phyloP scores from a whole-genome alignment of 2,113 vertebrate species.

The Bungarus multicinctus region DNA sequence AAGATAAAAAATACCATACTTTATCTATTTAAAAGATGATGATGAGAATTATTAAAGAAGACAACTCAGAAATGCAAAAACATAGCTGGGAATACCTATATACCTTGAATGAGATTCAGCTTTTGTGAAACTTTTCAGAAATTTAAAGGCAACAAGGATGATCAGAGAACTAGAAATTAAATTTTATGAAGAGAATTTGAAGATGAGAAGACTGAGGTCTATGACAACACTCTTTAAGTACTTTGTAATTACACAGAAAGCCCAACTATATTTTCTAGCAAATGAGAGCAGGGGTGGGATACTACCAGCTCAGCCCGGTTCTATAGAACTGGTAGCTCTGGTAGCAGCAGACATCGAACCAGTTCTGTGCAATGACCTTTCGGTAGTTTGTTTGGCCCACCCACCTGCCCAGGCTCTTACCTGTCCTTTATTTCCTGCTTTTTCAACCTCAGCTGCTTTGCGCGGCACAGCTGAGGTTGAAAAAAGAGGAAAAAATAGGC shows the following conservation, averaged over 20 bases:
- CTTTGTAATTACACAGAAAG: neutral
- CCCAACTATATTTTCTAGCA: neutral
- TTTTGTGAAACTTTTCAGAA: neutral
- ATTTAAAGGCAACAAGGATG: neutral
- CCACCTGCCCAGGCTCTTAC: too few species aligned
- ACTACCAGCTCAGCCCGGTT: too few species aligned
- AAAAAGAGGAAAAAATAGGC: too few species aligned
- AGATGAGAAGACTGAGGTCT: neutral
- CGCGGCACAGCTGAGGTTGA: too few species aligned
- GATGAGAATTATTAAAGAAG: neutral
- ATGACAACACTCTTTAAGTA: neutral
- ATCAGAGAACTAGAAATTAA: neutral
- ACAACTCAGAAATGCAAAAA: neutral
- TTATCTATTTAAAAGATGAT: neutral
- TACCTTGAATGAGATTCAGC: neutral
- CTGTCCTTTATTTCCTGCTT: too few species aligned
- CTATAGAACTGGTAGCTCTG: too few species aligned
- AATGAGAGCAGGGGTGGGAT: too few species aligned
- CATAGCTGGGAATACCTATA: neutral
- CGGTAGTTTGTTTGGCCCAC: too few species aligned
- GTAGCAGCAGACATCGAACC: too few species aligned
- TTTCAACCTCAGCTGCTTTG: too few species aligned
- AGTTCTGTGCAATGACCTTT: too few species aligned
- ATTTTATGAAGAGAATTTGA: neutral
- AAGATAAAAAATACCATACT: conserved; percentile 38